Conservation (phyloP, 2,113 vertebrate genomes). For the Mus musculus region GRCm39 chr1:174113001-174113500, state of each 20-base stretch:
- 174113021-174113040: neutral
- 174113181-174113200: neutral
- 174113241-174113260: neutral
- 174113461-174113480: constrained; percentile 59
- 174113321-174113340: neutral
- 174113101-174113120: neutral
- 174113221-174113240: constrained; percentile 24
- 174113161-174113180: neutral
- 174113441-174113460: constrained; percentile 64
- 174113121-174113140: constrained; percentile 1
- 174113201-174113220: neutral
- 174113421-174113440: constrained; percentile 46
- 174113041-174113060: neutral
- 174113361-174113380: constrained; percentile 52
- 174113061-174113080: neutral
- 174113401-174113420: constrained; percentile 66
- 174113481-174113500: constrained; percentile 58
- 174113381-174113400: constrained; percentile 78
- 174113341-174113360: constrained; percentile 44
- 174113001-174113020: neutral
- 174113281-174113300: constrained; percentile 5
- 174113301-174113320: neutral
- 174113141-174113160: neutral
- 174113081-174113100: neutral
- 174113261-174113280: constrained; percentile 50